phyloP scores from a whole-genome alignment of 2,113 vertebrate genomes.

The Scartelaos histophorus region DNA sequence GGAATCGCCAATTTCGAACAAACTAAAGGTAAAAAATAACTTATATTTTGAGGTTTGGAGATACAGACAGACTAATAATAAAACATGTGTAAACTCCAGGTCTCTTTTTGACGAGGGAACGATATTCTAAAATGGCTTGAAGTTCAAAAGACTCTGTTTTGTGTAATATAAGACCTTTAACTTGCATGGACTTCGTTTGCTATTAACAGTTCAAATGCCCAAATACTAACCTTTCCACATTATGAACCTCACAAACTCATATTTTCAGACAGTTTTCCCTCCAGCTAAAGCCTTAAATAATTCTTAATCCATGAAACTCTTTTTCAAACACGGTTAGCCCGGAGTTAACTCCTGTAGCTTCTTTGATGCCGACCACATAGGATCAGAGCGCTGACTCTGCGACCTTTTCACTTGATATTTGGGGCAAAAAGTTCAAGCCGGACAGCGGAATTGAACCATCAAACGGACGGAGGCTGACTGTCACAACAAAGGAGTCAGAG shows the following conservation, averaged over 20 bases:
- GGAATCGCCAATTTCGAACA: too few species aligned
- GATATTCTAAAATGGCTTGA: too few species aligned
- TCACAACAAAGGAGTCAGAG: conserved; percentile 39
- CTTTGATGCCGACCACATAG: conserved; percentile 36
- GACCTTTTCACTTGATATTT: conserved; percentile 58
- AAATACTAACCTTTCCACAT: too few species aligned
- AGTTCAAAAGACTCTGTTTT: too few species aligned
- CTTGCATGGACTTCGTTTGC: too few species aligned
- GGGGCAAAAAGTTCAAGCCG: conserved; percentile 35
- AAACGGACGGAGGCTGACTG: conserved; percentile 4
- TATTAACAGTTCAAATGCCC: neutral
- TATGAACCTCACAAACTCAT: conserved; percentile 23
- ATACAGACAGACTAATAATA: too few species aligned
- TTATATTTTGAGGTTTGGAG: too few species aligned
- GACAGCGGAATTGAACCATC: conserved; percentile 21
- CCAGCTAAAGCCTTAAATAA: conserved; percentile 45
- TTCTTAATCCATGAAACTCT: conserved; percentile 53
- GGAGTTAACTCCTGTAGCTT: conserved; percentile 30
- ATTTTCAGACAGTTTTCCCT: conserved; percentile 44
- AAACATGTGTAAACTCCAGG: too few species aligned
- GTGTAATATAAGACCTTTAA: too few species aligned
- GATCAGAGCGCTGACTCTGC: conserved; percentile 32
- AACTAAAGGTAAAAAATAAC: too few species aligned
- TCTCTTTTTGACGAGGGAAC: too few species aligned
- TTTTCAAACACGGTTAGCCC: conserved; percentile 30